phyloP scores from a whole-genome alignment of 2,797 vertebrate species.

The Harpagifer antarcticus region DNA sequence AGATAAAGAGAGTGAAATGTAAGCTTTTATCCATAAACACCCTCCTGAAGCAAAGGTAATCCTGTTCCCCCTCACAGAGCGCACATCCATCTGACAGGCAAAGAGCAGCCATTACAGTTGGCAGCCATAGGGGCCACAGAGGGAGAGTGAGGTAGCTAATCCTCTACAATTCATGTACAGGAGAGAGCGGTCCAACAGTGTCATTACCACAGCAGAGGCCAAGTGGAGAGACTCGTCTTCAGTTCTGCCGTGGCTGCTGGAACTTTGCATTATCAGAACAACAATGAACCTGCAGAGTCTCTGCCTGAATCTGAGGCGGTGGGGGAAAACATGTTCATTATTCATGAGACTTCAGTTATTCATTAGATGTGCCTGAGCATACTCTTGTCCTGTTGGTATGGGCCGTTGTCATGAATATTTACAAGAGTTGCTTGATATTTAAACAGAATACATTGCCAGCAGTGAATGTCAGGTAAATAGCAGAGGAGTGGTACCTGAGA shows the following conservation, averaged over 20 bases:
- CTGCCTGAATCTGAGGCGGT: slow-evolving; percentile 35
- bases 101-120: slow-evolving; percentile 66
- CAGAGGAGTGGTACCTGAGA: slow-evolving; percentile 46
- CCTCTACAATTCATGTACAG: slow-evolving; percentile 59
- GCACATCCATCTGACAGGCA: slow-evolving; percentile 51
- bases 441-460: slow-evolving; percentile 70
- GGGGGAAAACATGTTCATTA: slow-evolving; percentile 59
- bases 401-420: slow-evolving; percentile 79
- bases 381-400: slow-evolving; percentile 65
- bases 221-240: slow-evolving; percentile 48
- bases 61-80: slow-evolving; percentile 56
- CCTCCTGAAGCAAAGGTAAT: slow-evolving; percentile 55
- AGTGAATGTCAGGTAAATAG: slow-evolving; percentile 81
- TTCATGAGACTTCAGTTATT: slow-evolving; percentile 77
- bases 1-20: slow-evolving; percentile 27
- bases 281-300: slow-evolving; percentile 17
- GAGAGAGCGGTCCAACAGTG: slow-evolving; percentile 54
- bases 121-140: slow-evolving; percentile 50
- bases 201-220: slow-evolving; percentile 62
- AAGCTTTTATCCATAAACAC: slow-evolving; percentile 55
- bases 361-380: slow-evolving; percentile 66
- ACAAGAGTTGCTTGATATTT: slow-evolving; percentile 78
- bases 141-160: slow-evolving; percentile 57
- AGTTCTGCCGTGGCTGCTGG: background rate
- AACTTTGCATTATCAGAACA: slow-evolving; percentile 10